Base-by-base conservation (phyloP, 1,140 invertebrate species). In the Zaprionus davidi region DNA sequence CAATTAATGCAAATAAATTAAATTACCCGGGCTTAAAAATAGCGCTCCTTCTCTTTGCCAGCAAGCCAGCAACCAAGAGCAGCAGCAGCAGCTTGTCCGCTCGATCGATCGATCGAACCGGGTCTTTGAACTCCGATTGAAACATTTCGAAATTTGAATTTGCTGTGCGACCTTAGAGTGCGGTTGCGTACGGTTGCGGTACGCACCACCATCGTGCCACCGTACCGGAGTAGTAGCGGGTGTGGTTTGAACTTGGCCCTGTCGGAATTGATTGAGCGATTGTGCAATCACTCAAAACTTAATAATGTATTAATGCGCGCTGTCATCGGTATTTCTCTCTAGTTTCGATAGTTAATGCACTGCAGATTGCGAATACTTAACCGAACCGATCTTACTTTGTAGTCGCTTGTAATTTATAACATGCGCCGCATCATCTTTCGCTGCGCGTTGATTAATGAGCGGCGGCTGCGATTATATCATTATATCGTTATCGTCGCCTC, bases 11-110 rank as follows among this genome's bases (percentile, higher is more conserved):
- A 67, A 71, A 84, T 84, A 85, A 85, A 85, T 85, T 82, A 78
- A 85, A 81, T 85, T 85, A 85, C 77, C 55, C 55, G 51, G 49
- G 77, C 82, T 86, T 88, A 87, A 87, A 87, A 88, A 88, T 87
- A 87, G 82, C 56, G 55, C 13, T 71, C 38, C 38, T 44, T 70
- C 51, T 81, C 57, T 65, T 66, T 67, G 56, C n/a, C 41, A 46
- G 41, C 38, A 15, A 41, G 6, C 15, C 2, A 22, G 22, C 22
- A 41, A 34, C 31, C 31, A 34, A 34, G 31, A n/a, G 38, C 38
- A 41, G 71, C 68, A 36, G 17, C 46, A 51, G 75, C 69, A 28
- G 65, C 73, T 78, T 57, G 65, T 78, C 65, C 73, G 70, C 17
- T 15, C 13, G 17, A 44, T 44, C 41, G 31, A 11, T 41, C 41